These are phyloP conservation scores for Ceratosolen fusciceps DNA, from an alignment of 1,140 invertebrate species.

Conservation along the genomic window DNA sequence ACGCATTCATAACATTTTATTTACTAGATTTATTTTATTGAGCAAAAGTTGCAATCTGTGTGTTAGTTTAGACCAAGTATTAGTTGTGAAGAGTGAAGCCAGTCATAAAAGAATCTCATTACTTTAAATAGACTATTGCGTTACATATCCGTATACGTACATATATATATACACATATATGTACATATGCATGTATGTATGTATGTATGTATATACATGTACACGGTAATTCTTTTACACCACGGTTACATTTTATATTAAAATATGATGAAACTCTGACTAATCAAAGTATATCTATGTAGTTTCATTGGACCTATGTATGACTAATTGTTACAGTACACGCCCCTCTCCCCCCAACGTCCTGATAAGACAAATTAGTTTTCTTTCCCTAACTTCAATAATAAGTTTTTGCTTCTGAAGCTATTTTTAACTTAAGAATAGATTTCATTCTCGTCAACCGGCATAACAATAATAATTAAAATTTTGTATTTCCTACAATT, in stretches of 20 bases:
- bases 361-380: not conserved
- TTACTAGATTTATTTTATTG: constrained; percentile 17
- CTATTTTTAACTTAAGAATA: not conserved
- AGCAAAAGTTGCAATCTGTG: constrained; percentile 24
- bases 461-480: not conserved
- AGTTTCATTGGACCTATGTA: not conserved
- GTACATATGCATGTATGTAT: too few species aligned
- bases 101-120: not conserved
- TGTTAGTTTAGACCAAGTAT: not conserved
- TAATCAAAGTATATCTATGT: not conserved
- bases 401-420: not conserved
- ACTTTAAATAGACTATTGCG: not conserved
- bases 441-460: not conserved
- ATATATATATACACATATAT: too few species aligned
- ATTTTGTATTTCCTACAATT: not conserved
- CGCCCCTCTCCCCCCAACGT: not conserved
- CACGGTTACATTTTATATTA: not conserved
- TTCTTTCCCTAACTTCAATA: not conserved
- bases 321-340: not conserved
- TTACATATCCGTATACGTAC: too few species aligned
- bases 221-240: not conserved
- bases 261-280: not conserved
- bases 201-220: too few species aligned
- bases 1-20: constrained; percentile 9
- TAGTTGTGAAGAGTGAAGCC: constrained; percentile 22